A percentile compares a stretch with the other conserved stretches of the same genome.
These are phyloP conservation scores for Sebastes vulpes DNA, from an alignment of 2,797 vertebrate species.

Conservation along the genomic window DNA sequence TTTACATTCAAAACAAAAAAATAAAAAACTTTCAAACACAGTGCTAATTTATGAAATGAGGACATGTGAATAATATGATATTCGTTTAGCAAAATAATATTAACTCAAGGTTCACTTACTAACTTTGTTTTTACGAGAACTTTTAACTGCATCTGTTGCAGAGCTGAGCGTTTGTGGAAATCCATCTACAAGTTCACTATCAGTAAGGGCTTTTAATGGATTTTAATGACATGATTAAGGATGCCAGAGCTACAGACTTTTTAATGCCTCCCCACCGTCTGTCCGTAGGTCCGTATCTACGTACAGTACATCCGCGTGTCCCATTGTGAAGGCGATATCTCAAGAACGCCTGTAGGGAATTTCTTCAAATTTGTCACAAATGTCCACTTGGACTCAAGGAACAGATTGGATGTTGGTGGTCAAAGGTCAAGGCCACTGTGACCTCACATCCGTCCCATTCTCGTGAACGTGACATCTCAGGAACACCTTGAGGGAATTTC, in stretches of 20 bases:
- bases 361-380: neutral
- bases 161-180: neutral
- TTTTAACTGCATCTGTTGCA: neutral
- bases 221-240: neutral
- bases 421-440: neutral
- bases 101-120: neutral
- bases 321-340: no score
- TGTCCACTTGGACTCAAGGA: neutral
- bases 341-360: neutral
- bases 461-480: neutral
- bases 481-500: neutral
- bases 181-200: neutral
- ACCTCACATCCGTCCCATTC: neutral
- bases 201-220: neutral
- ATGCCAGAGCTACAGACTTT: neutral
- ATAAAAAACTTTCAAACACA: neutral
- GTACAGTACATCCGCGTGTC: no score
- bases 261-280: no score
- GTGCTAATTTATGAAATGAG: no score
- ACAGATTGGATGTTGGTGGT: neutral
- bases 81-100: neutral
- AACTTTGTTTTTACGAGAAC: no score
- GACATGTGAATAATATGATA: neutral
- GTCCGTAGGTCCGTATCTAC: no score
- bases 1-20: constrained; percentile 1